phyloP scores from a whole-genome alignment of 2,113 vertebrate genomes.

The Callorhinus ursinus region DNA sequence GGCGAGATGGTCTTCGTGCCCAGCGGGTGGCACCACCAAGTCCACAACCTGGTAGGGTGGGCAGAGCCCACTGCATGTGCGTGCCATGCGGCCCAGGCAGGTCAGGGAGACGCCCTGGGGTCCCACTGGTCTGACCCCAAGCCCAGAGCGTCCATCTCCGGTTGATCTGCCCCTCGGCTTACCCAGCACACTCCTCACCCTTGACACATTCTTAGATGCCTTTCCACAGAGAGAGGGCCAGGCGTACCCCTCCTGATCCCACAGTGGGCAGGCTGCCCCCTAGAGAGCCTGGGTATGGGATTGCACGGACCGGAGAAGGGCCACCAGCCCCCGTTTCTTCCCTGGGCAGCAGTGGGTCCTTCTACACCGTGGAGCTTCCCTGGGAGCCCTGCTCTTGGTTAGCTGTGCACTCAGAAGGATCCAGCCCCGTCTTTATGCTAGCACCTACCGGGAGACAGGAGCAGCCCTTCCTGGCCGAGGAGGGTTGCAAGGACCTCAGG shows the following conservation, averaged over 20 bases:
- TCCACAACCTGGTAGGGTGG: constrained; percentile 94
- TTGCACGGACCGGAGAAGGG: not conserved
- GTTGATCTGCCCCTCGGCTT: fast-evolving
- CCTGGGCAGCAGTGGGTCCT: not conserved
- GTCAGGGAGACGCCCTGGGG: not conserved
- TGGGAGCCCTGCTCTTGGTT: not conserved
- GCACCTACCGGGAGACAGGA: fast-evolving
- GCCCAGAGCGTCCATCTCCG: not conserved
- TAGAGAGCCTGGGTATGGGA: not conserved
- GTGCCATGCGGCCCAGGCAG: fast-evolving
- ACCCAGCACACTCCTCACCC: not conserved
- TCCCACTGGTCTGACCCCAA: not conserved
- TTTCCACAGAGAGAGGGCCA: not conserved
- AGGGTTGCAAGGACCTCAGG: constrained; percentile 86
- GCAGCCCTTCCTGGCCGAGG: not conserved
- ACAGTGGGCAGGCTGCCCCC: not conserved
- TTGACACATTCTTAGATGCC: too few species aligned
- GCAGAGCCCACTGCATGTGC: fast-evolving
- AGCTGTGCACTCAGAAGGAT: not conserved
- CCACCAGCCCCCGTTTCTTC: not conserved
- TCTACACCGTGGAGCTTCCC: not conserved
- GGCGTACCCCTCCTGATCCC: not conserved
- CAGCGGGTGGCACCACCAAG: constrained; percentile 98
- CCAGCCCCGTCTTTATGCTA: not conserved
- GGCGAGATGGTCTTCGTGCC: constrained; percentile 97